Evolutionary conservation across 2,888 invertebrate genomes (phyloP), one percentile per base, ranked within the genome.

Genomic region (Clanis bilineata): DNA sequence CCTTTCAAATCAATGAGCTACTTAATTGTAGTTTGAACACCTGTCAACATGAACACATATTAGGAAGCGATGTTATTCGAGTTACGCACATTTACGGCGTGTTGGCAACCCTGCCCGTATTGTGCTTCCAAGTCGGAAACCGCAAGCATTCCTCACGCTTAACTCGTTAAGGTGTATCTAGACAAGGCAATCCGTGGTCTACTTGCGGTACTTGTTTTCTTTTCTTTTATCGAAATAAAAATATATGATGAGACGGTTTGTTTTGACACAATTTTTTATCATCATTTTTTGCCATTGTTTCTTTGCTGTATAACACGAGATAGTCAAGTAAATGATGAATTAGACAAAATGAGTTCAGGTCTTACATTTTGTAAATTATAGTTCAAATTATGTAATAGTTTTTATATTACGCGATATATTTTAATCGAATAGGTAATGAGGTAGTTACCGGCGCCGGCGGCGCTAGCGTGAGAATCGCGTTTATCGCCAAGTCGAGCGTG

Each of bases 91-190:
- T 28, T 28, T n/a, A 45, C n/a, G 28, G 51, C 4, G 18, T 28
- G 32, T 51, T 32, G 51, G 51, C 51, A 32, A 28, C 51, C 51
- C 51, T 51, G 18, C 9, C 62, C 70, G 66, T 68, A 71, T 71
- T 73, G 74, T 71, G 78, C 80, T 79, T 80, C 79, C 80, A 78
- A 79, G 63, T 80, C 76, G 80, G 80, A 81, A 82, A 84, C 83
- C 83, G 70, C 83, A 84, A 74, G 68, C 77, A 80, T 82, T 79
- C 78, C 73, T 69, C 68, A 63, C 64, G 65, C 59, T 58, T 59
- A 69, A 68, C 65, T 66, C 28, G 22, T 58, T 51, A 58, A 58
- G 51, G 61, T 62, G 58, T 57, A 62, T 66, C 68, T 63, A 69
- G 68, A 70, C 62, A 58, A 62, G 63, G 59, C 68, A 58, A 73